Evolutionary conservation across 23 tunicate species (phyloP).

Genomic region (Pegea sp.): DNA sequence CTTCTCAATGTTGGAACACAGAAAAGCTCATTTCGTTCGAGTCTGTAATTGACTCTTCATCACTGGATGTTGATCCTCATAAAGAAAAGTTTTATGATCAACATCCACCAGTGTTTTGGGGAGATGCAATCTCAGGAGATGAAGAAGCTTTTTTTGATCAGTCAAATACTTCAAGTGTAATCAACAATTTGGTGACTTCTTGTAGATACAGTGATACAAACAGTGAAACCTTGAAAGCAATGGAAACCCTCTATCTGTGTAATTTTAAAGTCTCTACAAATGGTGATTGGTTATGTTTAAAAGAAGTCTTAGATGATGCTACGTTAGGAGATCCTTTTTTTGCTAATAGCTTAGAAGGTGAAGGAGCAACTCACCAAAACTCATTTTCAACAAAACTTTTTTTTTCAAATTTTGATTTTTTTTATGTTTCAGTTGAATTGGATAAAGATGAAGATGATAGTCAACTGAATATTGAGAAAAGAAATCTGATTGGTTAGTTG

Average conservation of each 20-base stretch:
- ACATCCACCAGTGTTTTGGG: conserved; percentile 61
- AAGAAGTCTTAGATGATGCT: conserved; percentile 34
- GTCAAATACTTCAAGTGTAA: conserved; percentile 19
- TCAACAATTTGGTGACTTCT: conserved; percentile 16
- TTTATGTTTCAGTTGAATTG: no score
- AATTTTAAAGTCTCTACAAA: conserved; percentile 46
- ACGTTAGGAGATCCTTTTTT: no score
- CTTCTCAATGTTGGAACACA: conserved; percentile 26
- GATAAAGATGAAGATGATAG: background rate
- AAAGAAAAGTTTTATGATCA: no score
- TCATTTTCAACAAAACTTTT: background rate
- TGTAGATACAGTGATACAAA: conserved; percentile 38
- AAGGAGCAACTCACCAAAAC: background rate
- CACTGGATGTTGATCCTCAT: no score
- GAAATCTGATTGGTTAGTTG: conserved; percentile 12
- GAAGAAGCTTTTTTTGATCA: conserved; percentile 2
- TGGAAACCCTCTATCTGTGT: conserved; percentile 63
- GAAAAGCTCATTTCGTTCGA: conserved; percentile 1
- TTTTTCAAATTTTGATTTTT: background rate
- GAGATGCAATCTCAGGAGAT: conserved; percentile 17
- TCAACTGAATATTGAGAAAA: conserved; percentile 11
- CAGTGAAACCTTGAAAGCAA: conserved; percentile 63
- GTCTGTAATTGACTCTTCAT: conserved; percentile 15
- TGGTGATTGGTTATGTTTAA: conserved; percentile 72
- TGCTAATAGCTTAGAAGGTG: no score